Evolutionary conservation across 2,797 vertebrate species (phyloP).

Genomic region (Propithecus perrieri): DNA sequence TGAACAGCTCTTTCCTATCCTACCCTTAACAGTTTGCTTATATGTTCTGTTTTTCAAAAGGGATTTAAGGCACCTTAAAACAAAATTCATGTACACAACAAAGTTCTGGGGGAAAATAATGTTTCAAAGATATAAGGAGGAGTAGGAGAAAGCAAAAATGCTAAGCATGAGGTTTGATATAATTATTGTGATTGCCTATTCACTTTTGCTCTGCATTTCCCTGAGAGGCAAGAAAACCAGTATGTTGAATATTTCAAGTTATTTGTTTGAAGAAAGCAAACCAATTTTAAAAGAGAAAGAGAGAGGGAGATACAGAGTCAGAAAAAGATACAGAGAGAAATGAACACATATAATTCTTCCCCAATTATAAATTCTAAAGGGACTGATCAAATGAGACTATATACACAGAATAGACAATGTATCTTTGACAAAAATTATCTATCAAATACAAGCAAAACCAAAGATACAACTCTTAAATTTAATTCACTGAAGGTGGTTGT

Average conservation of each 20-base stretch:
- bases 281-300: neutral
- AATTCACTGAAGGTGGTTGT: neutral
- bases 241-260: neutral
- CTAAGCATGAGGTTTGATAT: conserved; percentile 13
- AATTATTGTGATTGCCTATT: conserved; percentile 47
- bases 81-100: conserved; percentile 19
- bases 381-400: neutral
- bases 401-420: neutral
- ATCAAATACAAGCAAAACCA: conserved; percentile 5
- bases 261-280: conserved; percentile 48
- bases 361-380: neutral
- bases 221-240: neutral
- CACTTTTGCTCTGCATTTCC: conserved; percentile 8
- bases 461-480: neutral
- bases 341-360: neutral
- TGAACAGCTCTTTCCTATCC: neutral
- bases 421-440: neutral
- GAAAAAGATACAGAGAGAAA: neutral
- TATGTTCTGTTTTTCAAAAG: conserved; percentile 13
- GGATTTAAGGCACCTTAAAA: conserved; percentile 52
- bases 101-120: neutral
- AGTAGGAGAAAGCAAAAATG: conserved; percentile 38
- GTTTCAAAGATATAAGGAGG: neutral
- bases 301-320: neutral
- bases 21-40: neutral